Evolutionary conservation across 2,113 vertebrate species (phyloP).

Genomic region (Gila orcuttii): DNA sequence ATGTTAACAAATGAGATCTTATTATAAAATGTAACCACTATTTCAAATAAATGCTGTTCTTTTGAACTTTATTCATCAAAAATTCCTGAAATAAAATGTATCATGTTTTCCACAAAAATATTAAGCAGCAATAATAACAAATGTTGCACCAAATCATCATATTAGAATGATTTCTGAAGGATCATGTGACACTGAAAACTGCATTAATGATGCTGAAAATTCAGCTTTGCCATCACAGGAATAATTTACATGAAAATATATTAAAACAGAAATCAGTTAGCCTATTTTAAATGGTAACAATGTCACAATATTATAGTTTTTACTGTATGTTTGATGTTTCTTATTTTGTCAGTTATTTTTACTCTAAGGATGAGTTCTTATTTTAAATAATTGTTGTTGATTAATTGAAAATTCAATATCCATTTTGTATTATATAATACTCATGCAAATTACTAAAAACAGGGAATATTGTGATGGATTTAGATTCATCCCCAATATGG

Average conservation of each 20-base stretch:
- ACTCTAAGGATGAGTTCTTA: neutral
- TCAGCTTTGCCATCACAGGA: neutral
- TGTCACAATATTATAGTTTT: neutral
- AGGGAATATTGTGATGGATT: conserved; percentile 20
- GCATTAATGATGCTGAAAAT: neutral
- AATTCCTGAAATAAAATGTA: neutral
- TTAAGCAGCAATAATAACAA: neutral
- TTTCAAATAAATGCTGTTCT: too few relatives aligned
- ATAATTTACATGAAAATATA: neutral
- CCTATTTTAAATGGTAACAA: neutral
- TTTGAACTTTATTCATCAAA: neutral
- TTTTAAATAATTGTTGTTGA: neutral
- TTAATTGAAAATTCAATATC: conserved; percentile 15
- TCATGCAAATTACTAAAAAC: conserved; percentile 14
- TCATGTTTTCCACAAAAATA: neutral
- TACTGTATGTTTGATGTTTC: neutral
- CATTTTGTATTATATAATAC: conserved; percentile 32
- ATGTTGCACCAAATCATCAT: neutral
- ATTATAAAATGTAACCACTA: too few relatives aligned
- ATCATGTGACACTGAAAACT: neutral
- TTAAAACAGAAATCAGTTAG: neutral
- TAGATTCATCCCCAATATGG: conserved; percentile 21
- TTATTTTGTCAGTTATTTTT: neutral
- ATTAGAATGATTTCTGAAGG: neutral
- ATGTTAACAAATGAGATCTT: too few relatives aligned